Evolutionary conservation across 2,888 invertebrate species (phyloP), one percentile per base, ranked within the genome.

Genomic region (Spodoptera littoralis): DNA sequence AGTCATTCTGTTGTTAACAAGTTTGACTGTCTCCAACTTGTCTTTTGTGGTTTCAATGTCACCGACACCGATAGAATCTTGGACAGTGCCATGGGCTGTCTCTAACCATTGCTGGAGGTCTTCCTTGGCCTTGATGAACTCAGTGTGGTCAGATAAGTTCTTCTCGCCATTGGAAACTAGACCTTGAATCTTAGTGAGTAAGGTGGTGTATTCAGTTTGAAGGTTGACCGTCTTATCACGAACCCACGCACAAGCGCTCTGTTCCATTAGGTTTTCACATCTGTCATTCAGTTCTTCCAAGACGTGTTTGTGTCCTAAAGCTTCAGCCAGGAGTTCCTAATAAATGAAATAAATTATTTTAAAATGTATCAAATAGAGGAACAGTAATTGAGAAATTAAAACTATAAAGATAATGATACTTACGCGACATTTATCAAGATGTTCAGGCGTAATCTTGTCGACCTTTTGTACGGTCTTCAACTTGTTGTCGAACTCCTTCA

Each of bases 121-220:
- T 66, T 96, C 96, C 84, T 98, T 98, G 18, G 98, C 97, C 81
- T 98, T 98, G 8, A 98, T 95, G 88, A 98, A 98, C 85, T 98
- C 98, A 0, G 98, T 98, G 84, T 98, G 98, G 87, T 98, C 98
- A 0, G 98, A 97, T 0, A 99, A 93, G 88, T 98, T 98, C 93
- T 98, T 98, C 86, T 99, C 98, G 11, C 98, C 97, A 85, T 97
- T 97, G 1, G 97, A 97, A 22, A 98, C 97, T 46, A 98, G 93
- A 63, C 96, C 97, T 94, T 98, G 98, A 36, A 97, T 96, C 70
- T 96, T 96, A 0, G 97, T 97, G 36, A 98, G 88, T 12, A 98
- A 88, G 73, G 96, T 96, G 0, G 98, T 97, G 84, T 98, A 98
- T 62, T 96, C 96, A 3, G 97, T 96, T 91, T 98, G 98, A 0